Conservation (phyloP, 2,797 vertebrate species). For the Dendrocincla tyrannina region DNA sequence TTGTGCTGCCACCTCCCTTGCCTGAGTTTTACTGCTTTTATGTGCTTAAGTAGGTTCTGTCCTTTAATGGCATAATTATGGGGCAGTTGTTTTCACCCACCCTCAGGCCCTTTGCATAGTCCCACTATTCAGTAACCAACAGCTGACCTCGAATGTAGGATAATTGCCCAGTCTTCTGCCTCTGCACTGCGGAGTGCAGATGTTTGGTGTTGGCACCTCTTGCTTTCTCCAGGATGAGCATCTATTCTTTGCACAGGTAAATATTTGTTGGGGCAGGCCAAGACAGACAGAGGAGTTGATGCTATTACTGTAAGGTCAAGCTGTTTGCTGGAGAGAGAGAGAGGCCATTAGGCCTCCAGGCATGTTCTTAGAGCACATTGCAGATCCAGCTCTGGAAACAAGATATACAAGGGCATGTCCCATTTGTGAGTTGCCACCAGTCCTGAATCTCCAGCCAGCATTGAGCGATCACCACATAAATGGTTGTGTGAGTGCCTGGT, state of each 20-base stretch:
- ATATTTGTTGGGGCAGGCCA: background rate
- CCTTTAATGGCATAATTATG: background rate
- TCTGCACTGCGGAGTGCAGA: background rate
- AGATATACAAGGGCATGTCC: background rate
- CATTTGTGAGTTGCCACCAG: background rate
- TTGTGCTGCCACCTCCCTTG: background rate
- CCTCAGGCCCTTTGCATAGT: background rate
- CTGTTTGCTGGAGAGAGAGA: background rate
- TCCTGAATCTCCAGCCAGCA: background rate
- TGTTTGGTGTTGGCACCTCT: background rate
- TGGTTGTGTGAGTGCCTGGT: background rate
- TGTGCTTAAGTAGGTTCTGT: background rate
- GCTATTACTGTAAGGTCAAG: background rate
- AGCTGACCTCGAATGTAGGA: background rate
- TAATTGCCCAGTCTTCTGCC: background rate
- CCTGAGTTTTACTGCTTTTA: background rate
- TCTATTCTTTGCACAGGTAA: background rate
- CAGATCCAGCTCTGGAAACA: conserved; percentile 5
- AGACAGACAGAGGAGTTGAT: background rate
- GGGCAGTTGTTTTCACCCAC: background rate
- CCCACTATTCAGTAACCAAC: background rate
- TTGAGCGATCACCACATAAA: background rate
- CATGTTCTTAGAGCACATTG: background rate
- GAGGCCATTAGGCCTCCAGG: background rate
- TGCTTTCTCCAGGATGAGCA: background rate